Conservation (phyloP, 2,113 vertebrate genomes). For the Crotalus tigris region DNA sequence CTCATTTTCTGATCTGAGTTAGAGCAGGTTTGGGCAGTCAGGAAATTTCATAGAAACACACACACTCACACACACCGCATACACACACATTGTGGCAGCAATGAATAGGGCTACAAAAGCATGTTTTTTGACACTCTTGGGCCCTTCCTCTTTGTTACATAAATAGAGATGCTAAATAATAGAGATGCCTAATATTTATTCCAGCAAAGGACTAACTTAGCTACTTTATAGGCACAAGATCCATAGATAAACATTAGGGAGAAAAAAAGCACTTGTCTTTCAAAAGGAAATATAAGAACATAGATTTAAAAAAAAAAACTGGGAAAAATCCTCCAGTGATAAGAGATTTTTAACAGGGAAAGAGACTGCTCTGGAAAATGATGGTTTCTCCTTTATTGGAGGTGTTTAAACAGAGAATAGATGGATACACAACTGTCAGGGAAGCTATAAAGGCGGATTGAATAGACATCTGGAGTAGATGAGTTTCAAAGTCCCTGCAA, state of each 20-base stretch:
- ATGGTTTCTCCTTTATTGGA: not conserved
- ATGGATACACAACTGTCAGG: not conserved
- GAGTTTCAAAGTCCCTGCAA: not conserved
- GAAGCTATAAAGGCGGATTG: not conserved
- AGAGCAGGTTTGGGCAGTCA: slow-evolving; percentile 14
- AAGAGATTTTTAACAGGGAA: not conserved
- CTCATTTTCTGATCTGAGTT: slow-evolving; percentile 59
- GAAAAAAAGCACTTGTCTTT: not conserved
- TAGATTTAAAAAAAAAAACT: not conserved
- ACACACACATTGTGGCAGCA: not conserved
- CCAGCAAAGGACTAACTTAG: slow-evolving; percentile 17
- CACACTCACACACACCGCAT: accelerated
- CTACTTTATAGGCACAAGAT: not conserved
- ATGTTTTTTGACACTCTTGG: not conserved
- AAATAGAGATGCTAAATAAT: slow-evolving; percentile 20
- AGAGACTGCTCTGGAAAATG: not conserved
- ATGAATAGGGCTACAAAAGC: slow-evolving; percentile 17
- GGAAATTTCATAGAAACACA: not conserved
- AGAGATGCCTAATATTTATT: slow-evolving; percentile 33
- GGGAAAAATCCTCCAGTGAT: not conserved
- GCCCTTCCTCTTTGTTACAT: not conserved
- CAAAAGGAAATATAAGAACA: not conserved
- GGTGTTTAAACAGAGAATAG: not conserved
- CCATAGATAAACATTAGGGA: not conserved
- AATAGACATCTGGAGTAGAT: not conserved